phyloP scores from a whole-genome alignment of 2,888 invertebrate genomes.

The Vandiemenella viatica region DNA sequence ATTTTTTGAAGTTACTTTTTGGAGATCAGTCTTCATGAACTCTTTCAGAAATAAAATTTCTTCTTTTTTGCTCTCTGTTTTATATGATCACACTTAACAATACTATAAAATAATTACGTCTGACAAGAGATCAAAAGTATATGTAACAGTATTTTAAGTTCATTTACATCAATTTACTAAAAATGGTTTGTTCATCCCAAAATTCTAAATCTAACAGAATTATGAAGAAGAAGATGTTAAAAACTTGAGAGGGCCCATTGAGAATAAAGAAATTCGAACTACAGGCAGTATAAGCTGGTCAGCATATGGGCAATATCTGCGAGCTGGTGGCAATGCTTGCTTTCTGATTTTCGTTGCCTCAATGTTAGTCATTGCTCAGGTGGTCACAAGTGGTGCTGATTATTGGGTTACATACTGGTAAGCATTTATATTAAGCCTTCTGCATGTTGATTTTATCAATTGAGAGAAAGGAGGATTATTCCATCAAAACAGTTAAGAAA shows the following conservation, averaged over 20 bases:
- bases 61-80: too few species aligned
- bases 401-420: constrained; percentile 68
- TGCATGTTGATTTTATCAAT: not conserved
- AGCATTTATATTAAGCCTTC: constrained; percentile 18
- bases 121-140: too few species aligned
- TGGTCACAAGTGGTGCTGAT: constrained; percentile 52
- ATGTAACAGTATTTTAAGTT: not conserved
- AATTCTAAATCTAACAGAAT: not conserved
- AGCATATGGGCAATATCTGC: constrained; percentile 52
- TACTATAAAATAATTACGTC: too few species aligned
- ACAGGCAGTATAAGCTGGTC: constrained; percentile 13
- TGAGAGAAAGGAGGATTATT: too few species aligned
- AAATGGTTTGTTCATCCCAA: constrained; percentile 24
- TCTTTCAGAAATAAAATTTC: not conserved
- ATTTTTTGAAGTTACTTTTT: too few species aligned
- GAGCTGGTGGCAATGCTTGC: constrained; percentile 51
- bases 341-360: constrained; percentile 41
- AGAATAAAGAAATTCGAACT: constrained; percentile 10
- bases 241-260: constrained; percentile 1
- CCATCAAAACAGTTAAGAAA: too few species aligned
- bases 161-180: not conserved
- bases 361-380: constrained; percentile 44
- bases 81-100: too few species aligned
- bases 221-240: constrained; percentile 28
- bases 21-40: too few species aligned